These are phyloP conservation scores for Luidia sarsii DNA, from an alignment of 53 echinoderm and acorn worm genomes.

Conservation along the genomic window DNA sequence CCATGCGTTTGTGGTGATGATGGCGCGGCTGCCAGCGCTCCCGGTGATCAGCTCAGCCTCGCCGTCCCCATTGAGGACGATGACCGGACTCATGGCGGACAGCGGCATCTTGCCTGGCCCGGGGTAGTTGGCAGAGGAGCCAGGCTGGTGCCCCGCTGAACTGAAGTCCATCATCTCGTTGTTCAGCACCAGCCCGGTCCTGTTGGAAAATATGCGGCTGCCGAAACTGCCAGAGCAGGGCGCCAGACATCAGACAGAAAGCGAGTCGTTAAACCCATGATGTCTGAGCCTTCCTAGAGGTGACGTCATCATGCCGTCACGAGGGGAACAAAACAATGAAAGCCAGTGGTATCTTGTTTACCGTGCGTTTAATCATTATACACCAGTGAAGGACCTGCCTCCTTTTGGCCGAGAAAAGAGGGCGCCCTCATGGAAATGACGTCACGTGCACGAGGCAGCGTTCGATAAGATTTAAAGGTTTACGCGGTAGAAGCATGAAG, in stretches of 20 bases:
- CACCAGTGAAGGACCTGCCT: too few species aligned
- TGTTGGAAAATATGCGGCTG: constrained; percentile 47
- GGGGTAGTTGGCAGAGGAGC: constrained; percentile 47
- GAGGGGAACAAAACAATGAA: too few species aligned
- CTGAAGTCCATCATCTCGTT: constrained; percentile 72
- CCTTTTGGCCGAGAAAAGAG: too few species aligned
- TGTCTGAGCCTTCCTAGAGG: too few species aligned
- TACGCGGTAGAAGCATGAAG: too few species aligned
- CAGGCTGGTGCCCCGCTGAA: constrained; percentile 34
- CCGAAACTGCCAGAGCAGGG: constrained; percentile 71
- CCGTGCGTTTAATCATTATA: too few species aligned
- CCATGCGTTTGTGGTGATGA: constrained; percentile 72
- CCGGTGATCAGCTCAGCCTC: constrained; percentile 59
- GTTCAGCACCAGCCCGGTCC: constrained; percentile 74
- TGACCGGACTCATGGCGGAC: constrained; percentile 70
- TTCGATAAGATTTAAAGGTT: too few species aligned
- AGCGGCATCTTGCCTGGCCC: constrained; percentile 66
- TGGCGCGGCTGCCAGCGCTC: constrained; percentile 63
- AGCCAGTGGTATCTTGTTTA: too few species aligned
- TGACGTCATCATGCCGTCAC: too few species aligned
- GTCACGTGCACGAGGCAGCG: too few species aligned
- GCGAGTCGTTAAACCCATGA: too few species aligned
- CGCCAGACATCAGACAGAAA: neutral
- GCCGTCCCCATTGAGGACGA: constrained; percentile 51
- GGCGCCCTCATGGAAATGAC: too few species aligned